These are phyloP conservation scores for Percopsis omiscomaycus DNA, from an alignment of 2,797 vertebrate genomes.

Conservation along the genomic window DNA sequence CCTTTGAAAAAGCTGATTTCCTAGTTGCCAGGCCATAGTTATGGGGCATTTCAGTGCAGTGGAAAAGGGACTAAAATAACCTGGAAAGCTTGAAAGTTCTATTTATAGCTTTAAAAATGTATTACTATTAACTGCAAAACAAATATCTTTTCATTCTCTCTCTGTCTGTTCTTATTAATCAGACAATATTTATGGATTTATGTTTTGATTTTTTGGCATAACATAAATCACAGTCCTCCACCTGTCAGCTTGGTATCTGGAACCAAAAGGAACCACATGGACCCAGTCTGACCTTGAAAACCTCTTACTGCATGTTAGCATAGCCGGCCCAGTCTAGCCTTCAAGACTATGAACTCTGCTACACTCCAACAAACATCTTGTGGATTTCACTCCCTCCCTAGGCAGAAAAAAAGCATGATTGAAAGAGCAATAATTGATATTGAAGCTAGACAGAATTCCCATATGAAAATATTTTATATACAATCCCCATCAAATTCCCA, in stretches of 20 bases:
- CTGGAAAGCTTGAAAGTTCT: no score
- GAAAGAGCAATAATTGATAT: constrained; percentile 4
- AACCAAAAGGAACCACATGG: constrained; percentile 83
- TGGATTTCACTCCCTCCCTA: background rate
- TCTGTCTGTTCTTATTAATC: no score
- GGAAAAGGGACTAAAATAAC: no score
- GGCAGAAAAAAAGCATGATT: constrained; percentile 5
- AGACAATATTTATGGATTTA: no score
- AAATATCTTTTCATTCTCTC: no score
- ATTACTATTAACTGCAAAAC: no score
- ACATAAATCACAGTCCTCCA: constrained; percentile 70
- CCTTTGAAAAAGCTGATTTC: no score
- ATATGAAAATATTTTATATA: background rate
- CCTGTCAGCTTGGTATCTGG: constrained; percentile 84
- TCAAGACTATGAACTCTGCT: constrained; percentile 1
- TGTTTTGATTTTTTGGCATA: background rate
- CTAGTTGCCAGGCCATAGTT: no score
- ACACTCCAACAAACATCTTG: no score
- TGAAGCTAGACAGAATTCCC: constrained; percentile 9
- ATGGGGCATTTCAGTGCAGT: no score
- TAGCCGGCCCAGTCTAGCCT: constrained; percentile 7
- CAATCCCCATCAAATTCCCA: no score
- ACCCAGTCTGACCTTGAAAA: constrained; percentile 46
- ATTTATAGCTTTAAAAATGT: no score
- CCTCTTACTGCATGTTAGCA: constrained; percentile 26